Evolutionary conservation across 2,113 vertebrate species (phyloP).

Genomic region (Talpa occidentalis): DNA sequence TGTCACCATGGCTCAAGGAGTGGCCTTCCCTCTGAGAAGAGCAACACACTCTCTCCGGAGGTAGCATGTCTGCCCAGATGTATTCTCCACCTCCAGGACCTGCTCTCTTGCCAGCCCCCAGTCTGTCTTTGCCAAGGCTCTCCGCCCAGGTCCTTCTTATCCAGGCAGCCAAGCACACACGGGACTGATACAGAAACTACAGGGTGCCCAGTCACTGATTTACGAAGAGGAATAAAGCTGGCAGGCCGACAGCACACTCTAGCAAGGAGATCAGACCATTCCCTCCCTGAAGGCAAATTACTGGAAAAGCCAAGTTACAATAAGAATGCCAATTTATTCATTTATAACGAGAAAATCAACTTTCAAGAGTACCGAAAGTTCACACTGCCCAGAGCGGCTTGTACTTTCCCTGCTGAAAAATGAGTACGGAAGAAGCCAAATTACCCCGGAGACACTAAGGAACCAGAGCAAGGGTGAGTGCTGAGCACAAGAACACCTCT

Average conservation of each 20-base stretch:
- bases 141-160: not conserved
- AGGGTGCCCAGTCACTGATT: not conserved
- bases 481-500: not conserved
- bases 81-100: not conserved
- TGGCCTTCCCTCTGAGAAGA: not conserved
- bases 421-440: not conserved
- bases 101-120: not conserved
- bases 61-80: not conserved
- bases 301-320: not conserved
- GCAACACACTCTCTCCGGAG: too few species aligned
- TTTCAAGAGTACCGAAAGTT: conserved; percentile 14
- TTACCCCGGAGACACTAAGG: not conserved
- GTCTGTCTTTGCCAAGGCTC: too few species aligned
- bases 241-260: not conserved
- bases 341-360: conserved; percentile 43
- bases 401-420: conserved; percentile 47
- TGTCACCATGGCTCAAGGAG: not conserved
- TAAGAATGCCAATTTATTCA: not conserved
- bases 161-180: not conserved
- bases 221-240: not conserved
- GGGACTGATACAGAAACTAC: not conserved
- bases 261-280: not conserved
- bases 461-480: not conserved
- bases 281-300: not conserved
- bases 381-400: not conserved